These are phyloP conservation scores for Nipponia nippon DNA, from an alignment of 2,113 vertebrate species.

Conservation along the genomic window DNA sequence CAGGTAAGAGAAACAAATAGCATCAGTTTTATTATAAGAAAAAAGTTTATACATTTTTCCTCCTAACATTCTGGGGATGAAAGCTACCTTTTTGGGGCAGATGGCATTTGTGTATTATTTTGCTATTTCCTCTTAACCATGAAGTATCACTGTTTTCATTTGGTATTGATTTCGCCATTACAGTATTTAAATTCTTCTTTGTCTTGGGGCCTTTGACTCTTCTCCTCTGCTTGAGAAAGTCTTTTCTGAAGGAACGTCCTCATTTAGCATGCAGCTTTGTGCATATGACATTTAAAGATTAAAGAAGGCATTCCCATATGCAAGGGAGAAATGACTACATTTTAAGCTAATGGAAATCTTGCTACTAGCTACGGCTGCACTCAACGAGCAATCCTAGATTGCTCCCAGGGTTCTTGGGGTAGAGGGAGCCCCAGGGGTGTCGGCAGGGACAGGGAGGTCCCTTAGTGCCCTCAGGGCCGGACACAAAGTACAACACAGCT, in stretches of 20 bases:
- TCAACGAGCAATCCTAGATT: background rate
- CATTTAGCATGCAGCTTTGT: background rate
- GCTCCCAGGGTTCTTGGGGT: accelerated
- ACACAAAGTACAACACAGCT: background rate
- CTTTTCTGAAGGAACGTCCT: background rate
- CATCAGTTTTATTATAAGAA: background rate
- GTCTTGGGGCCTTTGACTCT: background rate
- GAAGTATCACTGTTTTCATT: background rate
- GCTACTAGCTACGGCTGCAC: background rate
- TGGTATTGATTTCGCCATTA: background rate
- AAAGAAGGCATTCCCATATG: background rate
- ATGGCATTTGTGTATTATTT: background rate
- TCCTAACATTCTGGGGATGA: background rate
- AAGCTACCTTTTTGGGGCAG: background rate
- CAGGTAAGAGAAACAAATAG: background rate
- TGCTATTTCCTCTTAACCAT: background rate
- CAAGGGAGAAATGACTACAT: background rate
- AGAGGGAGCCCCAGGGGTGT: accelerated
- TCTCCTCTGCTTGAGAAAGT: background rate
- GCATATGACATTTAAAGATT: background rate
- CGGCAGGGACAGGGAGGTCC: background rate
- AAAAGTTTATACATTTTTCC: background rate
- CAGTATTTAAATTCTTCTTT: background rate
- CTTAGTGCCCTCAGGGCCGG: background rate
- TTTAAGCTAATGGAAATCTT: background rate